Conservation (phyloP, 1,140 invertebrate genomes). For the Drosophila equinoxialis region DNA sequence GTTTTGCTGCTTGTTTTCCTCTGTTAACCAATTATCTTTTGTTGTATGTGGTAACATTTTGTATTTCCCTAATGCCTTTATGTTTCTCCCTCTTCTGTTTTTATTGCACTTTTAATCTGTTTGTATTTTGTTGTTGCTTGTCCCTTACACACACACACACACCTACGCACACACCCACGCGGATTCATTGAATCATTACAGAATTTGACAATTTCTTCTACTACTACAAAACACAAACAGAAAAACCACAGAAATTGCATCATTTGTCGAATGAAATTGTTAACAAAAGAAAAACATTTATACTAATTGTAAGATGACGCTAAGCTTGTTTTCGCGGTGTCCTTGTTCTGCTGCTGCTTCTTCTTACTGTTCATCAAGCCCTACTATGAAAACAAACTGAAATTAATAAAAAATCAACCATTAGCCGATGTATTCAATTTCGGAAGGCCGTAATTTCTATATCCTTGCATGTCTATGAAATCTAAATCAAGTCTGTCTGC, state of each 20-base stretch:
- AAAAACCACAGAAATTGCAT: constrained; percentile 34
- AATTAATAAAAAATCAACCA: not conserved
- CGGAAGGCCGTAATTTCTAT: not conserved
- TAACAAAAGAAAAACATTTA: not conserved
- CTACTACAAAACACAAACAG: constrained; percentile 37
- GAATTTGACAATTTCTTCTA: constrained; percentile 2
- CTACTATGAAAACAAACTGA: no score
- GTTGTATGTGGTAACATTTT: constrained; percentile 6
- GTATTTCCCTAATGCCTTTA: not conserved
- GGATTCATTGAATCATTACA: constrained; percentile 2
- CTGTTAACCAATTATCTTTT: constrained; percentile 1
- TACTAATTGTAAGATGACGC: not conserved
- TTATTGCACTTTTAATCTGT: constrained; percentile 3
- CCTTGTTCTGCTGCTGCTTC: not conserved
- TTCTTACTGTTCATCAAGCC: not conserved
- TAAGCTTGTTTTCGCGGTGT: not conserved
- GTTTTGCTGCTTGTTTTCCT: constrained; percentile 4
- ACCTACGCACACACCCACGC: not conserved
- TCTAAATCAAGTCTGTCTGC: not conserved
- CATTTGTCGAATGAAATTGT: constrained; percentile 2
- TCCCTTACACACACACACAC: not conserved
- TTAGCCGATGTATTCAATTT: not conserved
- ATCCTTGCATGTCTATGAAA: not conserved
- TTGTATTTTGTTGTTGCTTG: constrained; percentile 10
- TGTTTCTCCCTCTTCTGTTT: no score